Percentiles rank a stretch among this genome's conserved stretches.
phyloP scores from a whole-genome alignment of 2,797 vertebrate species.

The Columba guinea region DNA sequence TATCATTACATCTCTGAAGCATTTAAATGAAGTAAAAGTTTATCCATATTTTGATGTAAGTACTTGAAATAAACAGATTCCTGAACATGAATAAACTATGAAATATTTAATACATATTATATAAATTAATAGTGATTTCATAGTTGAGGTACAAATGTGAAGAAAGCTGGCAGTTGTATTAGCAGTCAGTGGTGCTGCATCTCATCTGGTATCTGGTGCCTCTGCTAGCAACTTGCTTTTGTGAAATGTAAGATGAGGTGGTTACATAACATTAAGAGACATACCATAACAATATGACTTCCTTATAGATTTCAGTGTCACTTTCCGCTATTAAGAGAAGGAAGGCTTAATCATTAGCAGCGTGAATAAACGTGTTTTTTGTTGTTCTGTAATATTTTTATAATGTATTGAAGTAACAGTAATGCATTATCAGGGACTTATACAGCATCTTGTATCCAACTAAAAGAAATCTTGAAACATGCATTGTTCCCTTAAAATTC shows the following conservation, averaged over 20 bases:
- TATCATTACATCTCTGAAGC: background rate
- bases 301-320: background rate
- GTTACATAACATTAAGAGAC: background rate
- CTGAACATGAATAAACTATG: background rate
- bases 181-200: background rate
- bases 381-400: background rate
- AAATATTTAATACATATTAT: background rate
- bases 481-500: background rate
- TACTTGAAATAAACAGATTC: background rate
- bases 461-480: background rate
- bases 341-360: background rate
- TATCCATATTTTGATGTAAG: background rate
- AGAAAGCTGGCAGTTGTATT: background rate
- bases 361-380: background rate
- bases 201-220: accelerated
- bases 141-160: background rate
- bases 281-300: accelerated
- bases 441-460: background rate
- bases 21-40: background rate
- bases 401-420: background rate
- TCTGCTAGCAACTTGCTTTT: background rate
- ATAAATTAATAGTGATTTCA: background rate
- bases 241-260: background rate
- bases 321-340: background rate
- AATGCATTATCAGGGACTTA: background rate